A percentile compares a stretch with the other conserved stretches of the same genome.
These are phyloP conservation scores for Agapostemon virescens DNA, from an alignment of 2,888 invertebrate genomes.

Conservation along the genomic window DNA sequence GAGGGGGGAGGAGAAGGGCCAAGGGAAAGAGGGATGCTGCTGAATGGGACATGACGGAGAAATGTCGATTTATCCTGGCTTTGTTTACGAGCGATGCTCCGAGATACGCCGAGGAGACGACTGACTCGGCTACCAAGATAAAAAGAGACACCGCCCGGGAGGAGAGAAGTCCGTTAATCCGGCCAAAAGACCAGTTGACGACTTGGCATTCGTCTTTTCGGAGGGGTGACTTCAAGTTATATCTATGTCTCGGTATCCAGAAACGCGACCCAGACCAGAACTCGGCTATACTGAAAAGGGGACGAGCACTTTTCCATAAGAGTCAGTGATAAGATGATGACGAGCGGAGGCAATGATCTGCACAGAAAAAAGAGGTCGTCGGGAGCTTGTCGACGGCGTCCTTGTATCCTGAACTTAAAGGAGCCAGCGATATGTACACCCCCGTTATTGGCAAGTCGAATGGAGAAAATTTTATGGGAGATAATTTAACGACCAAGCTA, in stretches of 20 bases:
- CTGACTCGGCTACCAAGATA: conserved; percentile 20
- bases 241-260: conserved; percentile 48
- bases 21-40: neutral
- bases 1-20: conserved; percentile 19
- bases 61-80: conserved; percentile 72
- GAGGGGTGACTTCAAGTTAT: conserved; percentile 59
- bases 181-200: conserved; percentile 66
- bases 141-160: conserved; percentile 16
- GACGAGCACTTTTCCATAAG: conserved; percentile 24
- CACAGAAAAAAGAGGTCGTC: conserved; percentile 66
- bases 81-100: conserved; percentile 71
- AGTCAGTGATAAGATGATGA: conserved; percentile 72
- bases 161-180: conserved; percentile 65
- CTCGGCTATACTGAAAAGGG: conserved; percentile 46
- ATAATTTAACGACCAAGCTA: neutral
- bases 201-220: conserved; percentile 65
- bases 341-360: conserved; percentile 75
- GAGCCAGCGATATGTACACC: conserved; percentile 16
- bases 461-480: neutral
- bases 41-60: conserved; percentile 55
- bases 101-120: conserved; percentile 47
- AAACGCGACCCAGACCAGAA: conserved; percentile 38
- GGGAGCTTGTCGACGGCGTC: conserved; percentile 28
- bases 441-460: neutral
- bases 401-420: conserved; percentile 64